phyloP scores from a whole-genome alignment of 2,113 vertebrate species.

The Calyptomena viridis region DNA sequence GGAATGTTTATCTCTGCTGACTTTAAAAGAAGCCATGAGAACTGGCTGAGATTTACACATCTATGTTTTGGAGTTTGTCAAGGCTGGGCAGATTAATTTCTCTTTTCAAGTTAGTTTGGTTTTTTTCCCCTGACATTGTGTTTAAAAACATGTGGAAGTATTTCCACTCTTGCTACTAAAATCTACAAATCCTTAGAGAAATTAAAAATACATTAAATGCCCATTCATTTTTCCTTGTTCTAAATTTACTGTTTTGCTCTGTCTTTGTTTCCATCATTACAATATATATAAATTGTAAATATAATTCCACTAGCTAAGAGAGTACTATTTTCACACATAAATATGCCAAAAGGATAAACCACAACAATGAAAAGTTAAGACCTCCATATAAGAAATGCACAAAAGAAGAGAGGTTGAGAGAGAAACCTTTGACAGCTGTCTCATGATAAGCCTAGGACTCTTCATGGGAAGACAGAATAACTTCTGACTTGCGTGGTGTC shows the following conservation, averaged over 20 bases:
- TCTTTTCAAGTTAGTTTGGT: background rate
- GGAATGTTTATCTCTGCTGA: conserved; percentile 12
- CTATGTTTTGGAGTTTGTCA: background rate
- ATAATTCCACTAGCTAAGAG: background rate
- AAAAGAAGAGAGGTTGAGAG: background rate
- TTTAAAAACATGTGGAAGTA: background rate
- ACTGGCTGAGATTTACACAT: background rate
- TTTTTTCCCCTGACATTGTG: background rate
- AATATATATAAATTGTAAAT: background rate
- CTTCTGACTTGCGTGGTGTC: background rate
- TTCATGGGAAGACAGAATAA: background rate
- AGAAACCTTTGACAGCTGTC: background rate
- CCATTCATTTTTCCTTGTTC: background rate
- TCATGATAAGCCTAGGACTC: background rate
- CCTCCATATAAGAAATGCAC: background rate
- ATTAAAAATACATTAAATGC: background rate
- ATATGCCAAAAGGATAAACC: background rate
- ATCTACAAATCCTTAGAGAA: background rate
- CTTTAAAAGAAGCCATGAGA: conserved; percentile 19
- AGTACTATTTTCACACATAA: background rate
- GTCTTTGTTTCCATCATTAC: background rate
- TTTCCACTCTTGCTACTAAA: background rate
- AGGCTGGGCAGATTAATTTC: conserved; percentile 4
- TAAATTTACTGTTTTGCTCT: background rate
- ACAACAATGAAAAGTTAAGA: background rate